Conservation (phyloP, 2,113 vertebrate species). For the Oryzias celebensis region DNA sequence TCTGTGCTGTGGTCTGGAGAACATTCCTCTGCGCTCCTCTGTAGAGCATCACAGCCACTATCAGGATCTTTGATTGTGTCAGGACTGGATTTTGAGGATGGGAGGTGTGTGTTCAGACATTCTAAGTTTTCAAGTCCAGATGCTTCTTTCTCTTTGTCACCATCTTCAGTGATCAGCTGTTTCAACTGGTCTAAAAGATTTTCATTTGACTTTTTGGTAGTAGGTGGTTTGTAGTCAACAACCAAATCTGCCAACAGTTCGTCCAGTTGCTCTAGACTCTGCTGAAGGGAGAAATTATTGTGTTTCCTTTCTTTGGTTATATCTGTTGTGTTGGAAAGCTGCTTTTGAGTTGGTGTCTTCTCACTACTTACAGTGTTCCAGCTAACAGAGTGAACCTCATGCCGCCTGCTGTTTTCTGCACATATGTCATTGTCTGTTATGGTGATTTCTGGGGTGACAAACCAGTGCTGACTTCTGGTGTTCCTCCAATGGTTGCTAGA, state of each 20-base stretch:
- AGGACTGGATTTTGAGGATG: conserved; percentile 76
- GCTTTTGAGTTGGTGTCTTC: conserved; percentile 61
- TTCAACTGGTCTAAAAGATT: conserved; percentile 85
- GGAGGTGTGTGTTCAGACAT: conserved; percentile 80
- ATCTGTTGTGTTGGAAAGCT: conserved; percentile 44
- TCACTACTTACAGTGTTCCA: conserved; percentile 77
- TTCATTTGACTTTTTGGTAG: conserved; percentile 71
- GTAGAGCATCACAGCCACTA: conserved; percentile 77
- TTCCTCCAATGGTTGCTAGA: conserved; percentile 74
- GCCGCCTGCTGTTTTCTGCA: conserved; percentile 70
- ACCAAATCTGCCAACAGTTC: conserved; percentile 93
- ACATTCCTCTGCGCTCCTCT: conserved; percentile 77
- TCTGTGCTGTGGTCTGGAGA: conserved; percentile 89
- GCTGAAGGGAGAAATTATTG: conserved; percentile 82
- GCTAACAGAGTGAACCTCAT: conserved; percentile 78
- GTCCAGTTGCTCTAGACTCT: conserved; percentile 93
- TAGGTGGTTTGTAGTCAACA: conserved; percentile 88
- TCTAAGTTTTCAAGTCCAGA: conserved; percentile 67
- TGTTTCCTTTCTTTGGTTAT: conserved; percentile 72
- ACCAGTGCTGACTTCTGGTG: conserved; percentile 83
- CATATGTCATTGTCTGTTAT: conserved; percentile 95
- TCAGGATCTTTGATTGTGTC: conserved; percentile 75
- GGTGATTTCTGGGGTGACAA: conserved; percentile 93
- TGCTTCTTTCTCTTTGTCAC: conserved; percentile 52
- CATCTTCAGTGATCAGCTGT: conserved; percentile 79